Conservation (phyloP, 2,888 invertebrate genomes). For the Arenicola marina region DNA sequence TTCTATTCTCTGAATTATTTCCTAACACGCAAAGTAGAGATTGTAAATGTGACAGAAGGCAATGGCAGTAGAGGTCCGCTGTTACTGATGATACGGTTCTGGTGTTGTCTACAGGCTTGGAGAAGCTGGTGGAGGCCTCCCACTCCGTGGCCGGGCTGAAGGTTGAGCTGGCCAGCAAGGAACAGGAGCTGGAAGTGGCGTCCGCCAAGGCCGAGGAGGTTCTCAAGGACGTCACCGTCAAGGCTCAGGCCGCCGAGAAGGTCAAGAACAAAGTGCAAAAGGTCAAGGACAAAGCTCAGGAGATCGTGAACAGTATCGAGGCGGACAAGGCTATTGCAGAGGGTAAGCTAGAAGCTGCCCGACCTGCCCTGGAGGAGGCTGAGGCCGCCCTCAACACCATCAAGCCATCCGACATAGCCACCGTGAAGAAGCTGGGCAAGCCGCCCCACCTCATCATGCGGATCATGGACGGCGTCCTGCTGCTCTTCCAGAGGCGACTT, state of each 20-base stretch:
- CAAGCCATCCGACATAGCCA: constrained; percentile 60
- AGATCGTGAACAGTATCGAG: constrained; percentile 58
- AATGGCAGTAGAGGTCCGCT: too few species aligned
- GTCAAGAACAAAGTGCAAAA: constrained; percentile 62
- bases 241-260: constrained; percentile 61
- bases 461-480: constrained; percentile 61
- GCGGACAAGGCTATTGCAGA: constrained; percentile 49
- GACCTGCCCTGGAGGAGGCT: constrained; percentile 61
- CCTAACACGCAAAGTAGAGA: too few species aligned
- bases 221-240: constrained; percentile 56
- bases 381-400: constrained; percentile 64
- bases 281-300: constrained; percentile 62
- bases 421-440: constrained; percentile 43
- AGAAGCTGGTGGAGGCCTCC: constrained; percentile 59
- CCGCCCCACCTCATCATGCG: constrained; percentile 62
- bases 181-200: constrained; percentile 79
- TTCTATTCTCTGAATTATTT: too few species aligned
- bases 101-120: constrained; percentile 45
- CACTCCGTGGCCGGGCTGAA: constrained; percentile 75
- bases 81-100: too few species aligned
- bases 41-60: too few species aligned
- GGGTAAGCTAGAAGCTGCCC: constrained; percentile 57
- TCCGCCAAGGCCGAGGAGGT: constrained; percentile 77
- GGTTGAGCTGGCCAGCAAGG: constrained; percentile 81
- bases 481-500: constrained; percentile 54